Evolutionary conservation across 2,797 vertebrate genomes (phyloP), one percentile per base, ranked within the genome.

Genomic region (Sebastes aleutianus): DNA sequence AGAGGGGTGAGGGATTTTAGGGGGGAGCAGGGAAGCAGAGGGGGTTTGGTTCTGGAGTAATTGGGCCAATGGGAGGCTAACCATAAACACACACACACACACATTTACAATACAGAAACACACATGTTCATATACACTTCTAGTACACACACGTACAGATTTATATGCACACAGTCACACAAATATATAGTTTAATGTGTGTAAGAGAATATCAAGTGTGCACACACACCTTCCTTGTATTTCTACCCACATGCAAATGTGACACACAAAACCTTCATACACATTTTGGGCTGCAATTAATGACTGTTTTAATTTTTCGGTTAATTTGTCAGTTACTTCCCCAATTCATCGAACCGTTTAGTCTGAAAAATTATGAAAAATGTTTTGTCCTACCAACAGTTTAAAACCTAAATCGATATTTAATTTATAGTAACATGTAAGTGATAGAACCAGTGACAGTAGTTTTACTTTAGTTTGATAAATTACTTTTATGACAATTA

Each of bases 1-100:
- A 93, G 85, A 88, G 75, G 86, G 91, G 88, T 92, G 91, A 93
- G 91, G 92, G 87, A 92, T 94, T 95, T 92, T 89, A 79, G 84
- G 82, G 76, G 85, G 67, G 76, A 83, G 84, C 87, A 61, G 77
- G 75, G 89, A 78, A 86, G 89, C 89, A 87, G 83, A 91, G 82
- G 89, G 89, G 86, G 87, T 88, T 89, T 88, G 89, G 82, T 93
- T 92, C 82, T 85, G 87, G 89, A 94, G 92, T 96, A 95, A 96
- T 96, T 96, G 94, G 95, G 91, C 95, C 94, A 92, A 95, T 90
- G 95, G 95, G 95, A 95, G 93, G 90, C 82, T 71, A 85, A 83
- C 71, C 83, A 85, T 68, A 91, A 86, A 86, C 54, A 78, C 83
- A 74, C 74, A 84, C 78, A 65, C 34, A 36, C 53, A 75, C 43